These are phyloP conservation scores for Alcis repandata DNA, from an alignment of 2,888 invertebrate species.

Conservation along the genomic window DNA sequence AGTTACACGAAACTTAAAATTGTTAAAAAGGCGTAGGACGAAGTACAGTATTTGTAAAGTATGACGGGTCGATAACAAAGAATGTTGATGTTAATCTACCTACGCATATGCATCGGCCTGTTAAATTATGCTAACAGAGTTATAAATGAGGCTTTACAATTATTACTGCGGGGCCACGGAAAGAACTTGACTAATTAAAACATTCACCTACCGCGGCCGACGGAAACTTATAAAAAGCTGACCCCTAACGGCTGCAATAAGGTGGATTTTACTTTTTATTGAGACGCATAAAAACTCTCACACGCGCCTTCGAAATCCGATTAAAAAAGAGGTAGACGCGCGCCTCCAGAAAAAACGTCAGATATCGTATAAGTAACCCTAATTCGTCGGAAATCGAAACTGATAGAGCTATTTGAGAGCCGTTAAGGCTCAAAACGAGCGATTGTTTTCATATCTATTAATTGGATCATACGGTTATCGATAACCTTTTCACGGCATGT, in stretches of 20 bases:
- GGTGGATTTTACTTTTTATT: conserved; percentile 81
- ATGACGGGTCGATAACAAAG: conserved; percentile 42
- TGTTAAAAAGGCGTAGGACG: conserved; percentile 9
- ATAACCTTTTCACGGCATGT: conserved; percentile 79
- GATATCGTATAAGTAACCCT: conserved; percentile 75
- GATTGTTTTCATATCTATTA: conserved; percentile 85
- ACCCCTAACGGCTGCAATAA: conserved; percentile 81
- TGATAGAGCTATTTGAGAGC: conserved; percentile 84
- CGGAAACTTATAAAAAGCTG: conserved; percentile 75
- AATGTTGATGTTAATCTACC: conserved; percentile 61
- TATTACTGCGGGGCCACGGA: conserved; percentile 57
- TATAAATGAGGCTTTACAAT: conserved; percentile 73
- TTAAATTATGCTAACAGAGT: conserved; percentile 76
- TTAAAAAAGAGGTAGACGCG: conserved; percentile 84
- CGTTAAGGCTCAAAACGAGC: conserved; percentile 71
- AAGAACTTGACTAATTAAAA: conserved; percentile 77
- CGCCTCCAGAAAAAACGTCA: conserved; percentile 69
- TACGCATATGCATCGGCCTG: conserved; percentile 58
- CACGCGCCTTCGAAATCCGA: conserved; percentile 82
- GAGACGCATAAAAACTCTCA: conserved; percentile 72
- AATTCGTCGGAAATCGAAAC: conserved; percentile 69
- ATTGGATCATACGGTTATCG: conserved; percentile 85
- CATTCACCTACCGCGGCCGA: conserved; percentile 77
- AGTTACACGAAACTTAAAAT: conserved; percentile 29
- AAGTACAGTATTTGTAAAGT: conserved; percentile 22